Percentiles rank a stretch among this genome's conserved stretches.
Evolutionary conservation across 2,797 vertebrate genomes (phyloP).

Genomic region (Heteromormyrus szaboi): DNA sequence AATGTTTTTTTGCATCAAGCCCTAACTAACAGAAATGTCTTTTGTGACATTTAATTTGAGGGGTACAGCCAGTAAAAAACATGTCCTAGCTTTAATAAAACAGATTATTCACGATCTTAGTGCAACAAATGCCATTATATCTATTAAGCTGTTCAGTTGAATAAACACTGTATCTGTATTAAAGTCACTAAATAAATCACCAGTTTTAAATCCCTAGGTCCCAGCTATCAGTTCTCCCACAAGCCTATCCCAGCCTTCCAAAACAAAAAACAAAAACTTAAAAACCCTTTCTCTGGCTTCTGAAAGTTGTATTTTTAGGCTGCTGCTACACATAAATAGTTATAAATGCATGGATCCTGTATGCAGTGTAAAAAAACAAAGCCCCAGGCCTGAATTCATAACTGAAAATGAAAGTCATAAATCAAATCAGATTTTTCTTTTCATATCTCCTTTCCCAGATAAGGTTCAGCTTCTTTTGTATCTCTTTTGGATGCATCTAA

Average conservation of each 20-base stretch:
- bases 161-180: constrained; percentile 32
- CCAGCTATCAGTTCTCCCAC: not conserved
- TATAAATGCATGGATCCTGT: not conserved
- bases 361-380: not conserved
- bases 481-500: not conserved
- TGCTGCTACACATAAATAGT: not conserved
- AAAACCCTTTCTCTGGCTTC: constrained; percentile 14
- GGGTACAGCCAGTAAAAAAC: constrained; percentile 50
- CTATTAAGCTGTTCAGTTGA: constrained; percentile 49
- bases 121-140: constrained; percentile 39
- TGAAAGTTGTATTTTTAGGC: not conserved
- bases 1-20: not conserved
- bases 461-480: not conserved
- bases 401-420: not conserved
- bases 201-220: not conserved
- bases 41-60: constrained; percentile 44
- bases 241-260: constrained; percentile 11
- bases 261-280: constrained; percentile 8
- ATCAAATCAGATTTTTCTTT: not conserved
- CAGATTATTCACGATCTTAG: constrained; percentile 39
- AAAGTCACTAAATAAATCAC: constrained; percentile 11
- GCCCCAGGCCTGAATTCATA: not conserved
- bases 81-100: constrained; percentile 35
- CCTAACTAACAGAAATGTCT: constrained; percentile 29
- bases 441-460: not conserved